Evolutionary conservation across 2,797 vertebrate genomes (phyloP), one percentile per base, ranked within the genome.

Genomic region (Gobionotothen gibberifrons): DNA sequence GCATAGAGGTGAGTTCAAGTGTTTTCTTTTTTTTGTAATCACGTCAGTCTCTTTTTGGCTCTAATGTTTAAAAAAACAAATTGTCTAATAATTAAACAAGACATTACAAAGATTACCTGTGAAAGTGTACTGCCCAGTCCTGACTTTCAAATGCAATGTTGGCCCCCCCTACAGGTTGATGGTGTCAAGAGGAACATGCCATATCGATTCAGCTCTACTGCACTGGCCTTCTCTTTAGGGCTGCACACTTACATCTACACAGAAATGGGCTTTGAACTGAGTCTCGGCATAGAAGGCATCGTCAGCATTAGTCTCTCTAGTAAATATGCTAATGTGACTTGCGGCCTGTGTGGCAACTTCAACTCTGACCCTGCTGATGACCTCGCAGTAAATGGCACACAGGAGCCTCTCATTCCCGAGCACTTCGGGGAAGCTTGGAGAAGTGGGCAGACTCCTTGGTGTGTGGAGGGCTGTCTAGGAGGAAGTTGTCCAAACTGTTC

Each of bases 281-380:
- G 67, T 54, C 89, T 93, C 13, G 85, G 91, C 4, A 84, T 74
- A 40, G 5, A 85, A n/a, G 87, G 85, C 62, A 69, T 74, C 1
- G 46, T 93, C 3, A 54, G 64, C 3, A 81, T 95, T 74, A 65
- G 1, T 0, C 79, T 95, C n/a, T 91, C 92, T 3, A 86, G 46
- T 36, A 88, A 86, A 17, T 94, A 93, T 64, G 69, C 78, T 10
- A 86, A 91, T 64, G 29, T 86, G 47, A 82, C 90, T 49, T 91
- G 89, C 72, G 91, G 94, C 43, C 79, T 93, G 12, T 94, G 92
- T 15, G 90, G 89, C 21, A 93, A 95, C 63, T 90, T 89, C 54
- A 95, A 92, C 78, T 74, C 71, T 47, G 70, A 93, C 42, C 74
- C 90, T 2, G n/a, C 26, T 0, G 86, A 94, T 42, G 92, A 95